Conservation (phyloP, 1,140 invertebrate genomes). For the Pseudomyrmex gracilis region DNA sequence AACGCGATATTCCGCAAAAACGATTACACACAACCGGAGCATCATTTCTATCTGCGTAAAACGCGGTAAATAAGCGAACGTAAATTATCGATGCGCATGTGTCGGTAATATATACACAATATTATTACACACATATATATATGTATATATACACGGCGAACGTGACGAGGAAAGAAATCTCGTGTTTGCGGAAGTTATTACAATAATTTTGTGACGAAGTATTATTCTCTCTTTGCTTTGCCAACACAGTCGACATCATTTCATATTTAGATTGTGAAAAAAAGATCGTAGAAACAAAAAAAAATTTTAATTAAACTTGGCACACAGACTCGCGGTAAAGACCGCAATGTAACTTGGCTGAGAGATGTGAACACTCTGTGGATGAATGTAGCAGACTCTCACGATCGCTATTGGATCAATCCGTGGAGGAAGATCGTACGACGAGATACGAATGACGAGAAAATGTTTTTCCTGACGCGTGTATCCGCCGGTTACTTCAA, state of each 20-base stretch:
- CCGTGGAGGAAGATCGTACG: not conserved
- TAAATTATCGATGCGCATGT: conserved; percentile 31
- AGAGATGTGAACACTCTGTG: not conserved
- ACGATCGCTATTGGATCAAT: not conserved
- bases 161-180: not conserved
- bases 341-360: not conserved
- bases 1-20: conserved; percentile 52
- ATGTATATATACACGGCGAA: not conserved
- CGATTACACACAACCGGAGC: conserved; percentile 31
- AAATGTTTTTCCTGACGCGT: conserved; percentile 28
- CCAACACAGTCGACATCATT: too few relatives aligned
- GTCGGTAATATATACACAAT: not conserved
- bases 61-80: conserved; percentile 4
- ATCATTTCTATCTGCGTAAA: conserved; percentile 9
- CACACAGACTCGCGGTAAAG: too few relatives aligned
- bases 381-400: not conserved
- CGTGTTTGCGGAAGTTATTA: not conserved
- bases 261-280: not conserved
- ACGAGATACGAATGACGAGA: conserved; percentile 29
- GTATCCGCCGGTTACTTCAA: conserved; percentile 34
- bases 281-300: not conserved
- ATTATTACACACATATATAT: not conserved
- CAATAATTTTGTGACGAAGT: not conserved
- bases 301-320: not conserved
- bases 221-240: not conserved